Percentiles rank a stretch among this genome's conserved stretches.
Conservation (phyloP, 2,113 vertebrate species). For the Rostratula benghalensis region DNA sequence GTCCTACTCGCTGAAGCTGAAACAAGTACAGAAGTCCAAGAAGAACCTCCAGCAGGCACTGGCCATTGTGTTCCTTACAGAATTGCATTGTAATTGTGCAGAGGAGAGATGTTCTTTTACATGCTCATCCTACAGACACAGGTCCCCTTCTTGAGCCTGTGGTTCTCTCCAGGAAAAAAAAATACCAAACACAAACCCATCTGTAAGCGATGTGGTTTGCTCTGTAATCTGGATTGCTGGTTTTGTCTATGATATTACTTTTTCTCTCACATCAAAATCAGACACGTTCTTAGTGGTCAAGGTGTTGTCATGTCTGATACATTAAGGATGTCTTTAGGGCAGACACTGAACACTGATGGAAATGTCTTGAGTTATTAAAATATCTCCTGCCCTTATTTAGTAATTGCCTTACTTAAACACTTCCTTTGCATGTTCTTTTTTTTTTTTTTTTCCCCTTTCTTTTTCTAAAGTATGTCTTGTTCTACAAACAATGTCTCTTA, state of each 20-base stretch:
- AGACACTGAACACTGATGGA: neutral
- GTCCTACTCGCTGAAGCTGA: neutral
- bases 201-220: neutral
- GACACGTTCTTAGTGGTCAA: neutral
- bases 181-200: neutral
- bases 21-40: neutral
- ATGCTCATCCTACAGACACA: neutral
- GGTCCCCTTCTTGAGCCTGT: neutral
- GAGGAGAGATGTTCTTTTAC: neutral
- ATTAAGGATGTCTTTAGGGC: neutral
- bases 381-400: neutral
- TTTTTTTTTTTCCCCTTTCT: fast-evolving
- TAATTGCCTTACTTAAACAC: neutral
- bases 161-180: neutral
- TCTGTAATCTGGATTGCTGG: neutral
- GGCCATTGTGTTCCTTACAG: neutral
- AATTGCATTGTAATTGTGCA: neutral
- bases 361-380: neutral
- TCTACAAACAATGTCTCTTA: neutral
- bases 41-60: neutral
- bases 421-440: neutral
- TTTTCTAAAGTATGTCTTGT: neutral
- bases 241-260: neutral
- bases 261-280: neutral
- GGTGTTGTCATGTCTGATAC: neutral